Evolutionary conservation across 1,140 invertebrate genomes (phyloP), one percentile per base, ranked within the genome.

Genomic region (Tenebrio molitor): DNA sequence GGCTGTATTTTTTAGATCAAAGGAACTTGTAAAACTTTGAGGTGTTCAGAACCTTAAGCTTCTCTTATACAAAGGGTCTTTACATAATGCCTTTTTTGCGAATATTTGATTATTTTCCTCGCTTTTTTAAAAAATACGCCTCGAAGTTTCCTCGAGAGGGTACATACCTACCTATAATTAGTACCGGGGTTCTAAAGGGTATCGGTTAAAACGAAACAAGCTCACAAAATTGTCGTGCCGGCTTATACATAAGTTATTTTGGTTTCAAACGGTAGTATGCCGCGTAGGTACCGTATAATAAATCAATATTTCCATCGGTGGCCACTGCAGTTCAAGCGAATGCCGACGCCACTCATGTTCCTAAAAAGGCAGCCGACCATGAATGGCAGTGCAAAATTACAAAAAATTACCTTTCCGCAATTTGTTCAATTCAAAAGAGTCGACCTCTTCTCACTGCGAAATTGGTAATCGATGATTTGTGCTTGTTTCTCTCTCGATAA

Each of bases 241-340:
- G n/a, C 23, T 34, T 29, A n/a, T 58, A 58, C 10, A 29, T 1
- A 34, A 58, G 50, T 58, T 58, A 33, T 58, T 58, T 58, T 58
- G 21, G 50, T 58, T 29, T 17, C 6, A 58, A 58, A 58, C 50
- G 50, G 50, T 25, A 58, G 50, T 58, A 58, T 25, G 29, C 21
- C 23, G 44, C 23, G 50, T 58, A 58, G 50, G 50, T 58, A 58
- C 50, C 23, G 50, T 58, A 58, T 29, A 58, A 58, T 58, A 58
- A 58, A 58, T 58, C 50, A 58, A 58, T 58, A 58, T 58, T 58
- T 58, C 50, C 50, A 58, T 58, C 50, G 29, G 50, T 33, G 50
- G 50, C 50, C 19, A 58, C 50, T 58, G 50, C 50, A 58, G 50
- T 58, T 58, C 36, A 39, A 39, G 5, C 36, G 50, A 58, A 58